Evolutionary conservation across 2,888 invertebrate genomes (phyloP).

Genomic region (Synanthedon vespiformis): DNA sequence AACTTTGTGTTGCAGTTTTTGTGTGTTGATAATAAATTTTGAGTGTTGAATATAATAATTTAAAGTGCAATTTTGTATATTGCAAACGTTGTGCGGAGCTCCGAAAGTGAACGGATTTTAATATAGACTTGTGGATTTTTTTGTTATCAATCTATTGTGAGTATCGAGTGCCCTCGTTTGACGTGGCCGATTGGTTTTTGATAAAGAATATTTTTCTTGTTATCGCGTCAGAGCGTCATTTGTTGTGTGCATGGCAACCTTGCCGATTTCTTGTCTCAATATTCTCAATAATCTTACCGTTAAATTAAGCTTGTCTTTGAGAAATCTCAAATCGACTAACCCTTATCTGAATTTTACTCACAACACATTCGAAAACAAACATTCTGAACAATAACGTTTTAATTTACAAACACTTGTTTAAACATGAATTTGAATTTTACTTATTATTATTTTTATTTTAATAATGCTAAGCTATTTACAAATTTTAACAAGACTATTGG

Average conservation of each 20-base stretch:
- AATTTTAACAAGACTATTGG: no score
- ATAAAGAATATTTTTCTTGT: slow-evolving; percentile 11
- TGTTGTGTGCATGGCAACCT: slow-evolving; percentile 12
- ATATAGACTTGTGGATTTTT: slow-evolving; percentile 29
- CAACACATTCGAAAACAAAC: not conserved
- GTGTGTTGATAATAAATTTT: slow-evolving; percentile 11
- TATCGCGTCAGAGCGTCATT: slow-evolving; percentile 11
- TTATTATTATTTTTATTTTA: no score
- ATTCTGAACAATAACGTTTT: slow-evolving; percentile 6
- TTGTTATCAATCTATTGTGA: slow-evolving; percentile 32
- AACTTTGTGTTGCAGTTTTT: slow-evolving; percentile 10
- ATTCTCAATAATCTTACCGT: no score
- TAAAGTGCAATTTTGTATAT: slow-evolving; percentile 48
- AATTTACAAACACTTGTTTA: slow-evolving; percentile 17
- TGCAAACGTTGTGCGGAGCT: slow-evolving; percentile 33
- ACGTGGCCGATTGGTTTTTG: slow-evolving; percentile 25
- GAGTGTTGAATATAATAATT: slow-evolving; percentile 10
- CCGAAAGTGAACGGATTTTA: slow-evolving; percentile 36
- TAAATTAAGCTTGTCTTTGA: not conserved
- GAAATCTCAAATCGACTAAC: not conserved
- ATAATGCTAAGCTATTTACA: no score
- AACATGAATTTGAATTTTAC: slow-evolving; percentile 6
- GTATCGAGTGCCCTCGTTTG: slow-evolving; percentile 3
- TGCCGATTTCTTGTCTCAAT: not conserved
- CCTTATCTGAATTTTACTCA: not conserved